Evolutionary conservation across 2,797 vertebrate genomes (phyloP).

Genomic region (Iguana delicatissima): DNA sequence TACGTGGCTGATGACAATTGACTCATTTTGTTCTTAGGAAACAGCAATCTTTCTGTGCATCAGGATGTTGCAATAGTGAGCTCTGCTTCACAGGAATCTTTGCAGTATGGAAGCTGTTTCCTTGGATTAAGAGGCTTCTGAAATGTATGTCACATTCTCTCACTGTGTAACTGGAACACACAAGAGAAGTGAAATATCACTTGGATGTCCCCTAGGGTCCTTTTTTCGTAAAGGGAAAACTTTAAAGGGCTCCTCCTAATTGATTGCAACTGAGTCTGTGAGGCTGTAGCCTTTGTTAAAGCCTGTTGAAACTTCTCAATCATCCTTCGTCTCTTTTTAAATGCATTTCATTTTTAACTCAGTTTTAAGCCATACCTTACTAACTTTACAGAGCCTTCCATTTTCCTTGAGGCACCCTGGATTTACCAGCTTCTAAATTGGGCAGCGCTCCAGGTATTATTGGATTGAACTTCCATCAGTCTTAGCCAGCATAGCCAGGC

Average conservation of each 20-base stretch:
- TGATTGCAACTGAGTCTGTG: not conserved
- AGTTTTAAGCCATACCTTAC: not conserved
- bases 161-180: not conserved
- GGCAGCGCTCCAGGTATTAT: not conserved
- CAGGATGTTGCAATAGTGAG: conserved; percentile 1
- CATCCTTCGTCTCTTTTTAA: not conserved
- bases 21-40: conserved; percentile 7
- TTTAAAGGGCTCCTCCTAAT: not conserved
- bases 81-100: not conserved
- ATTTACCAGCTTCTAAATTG: not conserved
- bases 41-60: not conserved
- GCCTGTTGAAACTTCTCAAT: not conserved
- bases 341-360: not conserved
- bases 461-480: too few species aligned
- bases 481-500: too few species aligned
- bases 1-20: not conserved
- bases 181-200: not conserved
- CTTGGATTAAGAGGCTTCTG: not conserved
- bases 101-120: not conserved
- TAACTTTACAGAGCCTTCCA: too few species aligned
- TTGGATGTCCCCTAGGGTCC: not conserved
- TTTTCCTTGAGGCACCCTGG: not conserved
- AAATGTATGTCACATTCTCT: not conserved
- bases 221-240: not conserved
- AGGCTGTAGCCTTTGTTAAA: too few species aligned